Percentiles rank a stretch among this genome's conserved stretches.
Conservation (phyloP, 1,140 invertebrate genomes). For the Holcopasites calliopsidis region DNA sequence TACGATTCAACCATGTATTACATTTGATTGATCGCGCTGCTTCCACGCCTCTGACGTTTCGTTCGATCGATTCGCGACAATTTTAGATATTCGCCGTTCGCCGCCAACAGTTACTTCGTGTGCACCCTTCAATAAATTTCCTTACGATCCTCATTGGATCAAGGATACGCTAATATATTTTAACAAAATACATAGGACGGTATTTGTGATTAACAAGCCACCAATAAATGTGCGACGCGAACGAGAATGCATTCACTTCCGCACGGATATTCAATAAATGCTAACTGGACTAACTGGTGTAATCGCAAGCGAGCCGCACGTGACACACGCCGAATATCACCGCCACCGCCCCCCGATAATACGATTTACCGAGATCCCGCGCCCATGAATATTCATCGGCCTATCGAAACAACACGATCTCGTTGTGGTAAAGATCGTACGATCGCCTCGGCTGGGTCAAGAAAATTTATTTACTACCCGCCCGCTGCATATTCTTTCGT, state of each 20-base stretch:
- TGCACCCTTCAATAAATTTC: background rate
- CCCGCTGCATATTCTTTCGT: conserved; percentile 11
- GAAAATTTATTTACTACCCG: background rate
- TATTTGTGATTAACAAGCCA: too few species aligned
- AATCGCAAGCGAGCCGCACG: background rate
- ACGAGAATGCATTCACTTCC: background rate
- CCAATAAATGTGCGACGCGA: background rate
- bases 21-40: conserved; percentile 23
- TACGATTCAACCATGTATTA: background rate
- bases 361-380: background rate
- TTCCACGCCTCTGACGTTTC: background rate
- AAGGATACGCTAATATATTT: too few species aligned
- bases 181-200: too few species aligned
- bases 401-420: background rate
- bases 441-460: background rate
- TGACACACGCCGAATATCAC: conserved; percentile 17
- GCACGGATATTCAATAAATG: conserved; percentile 13
- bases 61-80: background rate
- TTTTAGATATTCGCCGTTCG: background rate
- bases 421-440: background rate
- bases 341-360: background rate
- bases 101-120: background rate
- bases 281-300: background rate
- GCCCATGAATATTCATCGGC: conserved; percentile 3
- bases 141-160: too few species aligned